Conservation (phyloP, 2,888 invertebrate genomes). For the Pherbina coryleti region DNA sequence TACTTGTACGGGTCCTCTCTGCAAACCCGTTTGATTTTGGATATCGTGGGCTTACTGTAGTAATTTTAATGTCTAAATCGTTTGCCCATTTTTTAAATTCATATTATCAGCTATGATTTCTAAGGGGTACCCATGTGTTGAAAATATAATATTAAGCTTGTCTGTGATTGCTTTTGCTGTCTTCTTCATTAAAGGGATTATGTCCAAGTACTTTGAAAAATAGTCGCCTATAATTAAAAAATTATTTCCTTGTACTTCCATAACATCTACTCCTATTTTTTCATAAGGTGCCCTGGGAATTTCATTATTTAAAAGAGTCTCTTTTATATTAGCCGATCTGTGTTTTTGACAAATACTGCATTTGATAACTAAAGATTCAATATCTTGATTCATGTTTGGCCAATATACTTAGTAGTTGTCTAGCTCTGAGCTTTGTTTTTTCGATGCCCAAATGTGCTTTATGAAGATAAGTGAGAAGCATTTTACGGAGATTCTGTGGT, state of each 20-base stretch:
- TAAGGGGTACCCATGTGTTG: too few species aligned
- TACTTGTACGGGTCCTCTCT: too few species aligned
- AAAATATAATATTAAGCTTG: too few species aligned
- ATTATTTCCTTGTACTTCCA: slow-evolving; percentile 45
- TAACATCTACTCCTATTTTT: slow-evolving; percentile 59
- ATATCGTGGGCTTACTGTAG: too few species aligned
- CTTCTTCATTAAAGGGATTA: too few species aligned
- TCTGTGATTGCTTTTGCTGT: too few species aligned
- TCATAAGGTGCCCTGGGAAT: slow-evolving; percentile 37
- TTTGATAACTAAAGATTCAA: slow-evolving; percentile 45
- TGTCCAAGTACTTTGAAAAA: slow-evolving; percentile 47
- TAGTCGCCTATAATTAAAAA: slow-evolving; percentile 44
- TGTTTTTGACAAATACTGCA: slow-evolving; percentile 42
- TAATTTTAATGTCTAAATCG: too few species aligned
- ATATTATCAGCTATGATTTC: too few species aligned
- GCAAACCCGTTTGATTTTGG: too few species aligned
- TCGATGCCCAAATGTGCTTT: slow-evolving; percentile 52
- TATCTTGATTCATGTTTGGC: slow-evolving; percentile 45
- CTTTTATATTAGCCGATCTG: slow-evolving; percentile 40
- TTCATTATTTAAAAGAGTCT: slow-evolving; percentile 40
- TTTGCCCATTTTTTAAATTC: too few species aligned
- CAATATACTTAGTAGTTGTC: too few species aligned
- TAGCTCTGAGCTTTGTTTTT: slow-evolving; percentile 52
- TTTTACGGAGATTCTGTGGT: slow-evolving; percentile 38
- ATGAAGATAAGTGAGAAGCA: slow-evolving; percentile 49